These are phyloP conservation scores for Papilio xuthus DNA, from an alignment of 1,140 invertebrate genomes.

Conservation along the genomic window DNA sequence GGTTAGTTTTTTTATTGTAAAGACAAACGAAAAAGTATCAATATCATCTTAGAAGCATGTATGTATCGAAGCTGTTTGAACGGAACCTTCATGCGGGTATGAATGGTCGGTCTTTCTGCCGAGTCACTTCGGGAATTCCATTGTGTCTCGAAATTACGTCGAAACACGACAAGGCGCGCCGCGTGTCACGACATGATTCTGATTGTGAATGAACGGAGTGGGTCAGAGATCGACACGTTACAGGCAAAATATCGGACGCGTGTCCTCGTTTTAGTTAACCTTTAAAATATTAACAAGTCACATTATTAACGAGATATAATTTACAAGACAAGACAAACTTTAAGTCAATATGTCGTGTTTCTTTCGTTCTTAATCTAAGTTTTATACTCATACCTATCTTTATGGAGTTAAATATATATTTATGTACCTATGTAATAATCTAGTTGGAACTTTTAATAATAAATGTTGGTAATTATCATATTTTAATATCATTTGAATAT, in stretches of 20 bases:
- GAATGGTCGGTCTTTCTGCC: conserved; percentile 69
- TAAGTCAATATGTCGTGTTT: not conserved
- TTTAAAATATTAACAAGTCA: conserved; percentile 40
- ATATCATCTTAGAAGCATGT: not conserved
- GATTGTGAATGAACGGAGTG: conserved; percentile 75
- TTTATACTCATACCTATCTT: conserved; percentile 17
- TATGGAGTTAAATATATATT: not conserved
- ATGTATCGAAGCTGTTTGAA: not conserved
- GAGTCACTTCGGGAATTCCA: conserved; percentile 76
- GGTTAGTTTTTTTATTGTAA: not conserved
- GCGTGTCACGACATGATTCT: conserved; percentile 66
- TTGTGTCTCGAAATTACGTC: conserved; percentile 72
- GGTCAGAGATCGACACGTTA: conserved; percentile 71
- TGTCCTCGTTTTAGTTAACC: conserved; percentile 33
- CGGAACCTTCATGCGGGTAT: conserved; percentile 48
- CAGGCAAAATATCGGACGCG: conserved; percentile 53
- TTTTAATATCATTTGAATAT: conserved; percentile 43
- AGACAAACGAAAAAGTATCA: not conserved
- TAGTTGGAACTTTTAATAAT: conserved; percentile 34
- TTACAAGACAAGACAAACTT: not conserved
- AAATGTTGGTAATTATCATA: conserved; percentile 41
- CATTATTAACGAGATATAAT: conserved; percentile 42
- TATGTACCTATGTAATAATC: conserved; percentile 3
- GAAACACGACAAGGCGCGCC: conserved; percentile 63
- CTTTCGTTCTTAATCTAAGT: not conserved